Evolutionary conservation across 2,888 invertebrate species (phyloP), one percentile per base, ranked within the genome.

Genomic region (Quadroppia sp.): DNA sequence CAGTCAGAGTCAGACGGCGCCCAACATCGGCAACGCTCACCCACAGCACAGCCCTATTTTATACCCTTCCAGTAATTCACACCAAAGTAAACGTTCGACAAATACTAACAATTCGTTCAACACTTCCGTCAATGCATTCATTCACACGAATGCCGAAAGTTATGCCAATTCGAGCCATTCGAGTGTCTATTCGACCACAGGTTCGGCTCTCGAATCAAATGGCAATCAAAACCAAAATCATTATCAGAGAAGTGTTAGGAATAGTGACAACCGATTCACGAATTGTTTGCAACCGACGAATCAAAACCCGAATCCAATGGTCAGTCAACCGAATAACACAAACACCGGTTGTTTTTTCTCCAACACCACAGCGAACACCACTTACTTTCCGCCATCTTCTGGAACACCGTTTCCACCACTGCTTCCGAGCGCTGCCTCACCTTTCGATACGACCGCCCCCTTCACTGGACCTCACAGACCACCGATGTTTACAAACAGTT

Each of bases 321-420:
- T 25, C 25, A 25, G 25, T 28, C 69, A 69, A 45, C 42, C 30
- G 2, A 64, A 69, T 15, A 69, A 69, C 17, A 1, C 69, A 42
- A 69, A 45, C 40, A 28, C 69, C n/a, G 69, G 69, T 15, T 69
- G 69, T 69, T 69, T 69, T 45, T 69, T 69, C 28, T 42, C 69
- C 15, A 69, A 69, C 23, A 42, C 69, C 7, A 9, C 42, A 25
- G 15, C 69, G 1, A 45, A 45, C n/a, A 28, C 69, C 1, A 45
- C 42, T 17, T 45, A 15, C 11, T 69, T 69, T 15, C 69, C 69
- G 25, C n/a, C 69, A 1, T 4, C 69, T 25, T 45, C 69, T 42
- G 40, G 9, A 1, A 69, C 69, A 20, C 69, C 69, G 9, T 69
- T 69, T 13, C 69, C 69, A 1, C 23, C 69, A 25, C 13, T 69